Base-by-base conservation (phyloP, 2,113 vertebrate species). In the Siphamia tubifer region DNA sequence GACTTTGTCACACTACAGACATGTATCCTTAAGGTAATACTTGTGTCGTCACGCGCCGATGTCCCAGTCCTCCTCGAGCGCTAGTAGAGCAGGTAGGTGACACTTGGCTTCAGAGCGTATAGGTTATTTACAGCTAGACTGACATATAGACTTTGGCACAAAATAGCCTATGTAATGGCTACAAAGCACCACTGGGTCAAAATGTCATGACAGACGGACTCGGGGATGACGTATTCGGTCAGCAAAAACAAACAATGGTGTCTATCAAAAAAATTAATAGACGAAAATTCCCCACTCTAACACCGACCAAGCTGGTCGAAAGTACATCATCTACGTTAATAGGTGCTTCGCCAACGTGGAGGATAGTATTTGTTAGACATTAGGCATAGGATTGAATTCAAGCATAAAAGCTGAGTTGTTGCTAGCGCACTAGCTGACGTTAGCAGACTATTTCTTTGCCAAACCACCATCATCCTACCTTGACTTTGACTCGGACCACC, bases 401-500 rank as follows among this genome's bases (percentile, higher is more conserved):
- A 57, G 49, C 42, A 53, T 28, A 15, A 23, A 17, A 17, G 36
- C 32, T 15, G 35, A 8, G 10, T 0, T 17, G 27, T 19, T 28
- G 38, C 15, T 40, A 70, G 21, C 51, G 48, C 39, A 32, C 55
- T 35, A 45, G 56, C 60, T 23, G 44, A 55, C 62, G 27, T 20
- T 67, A 25, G 6, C 23, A 23, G 35, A 25, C 16, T 35, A 3
- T n/a, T 19, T 21, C 8, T 25, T 11, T 2, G 2, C 9, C 2
- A 32, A 20, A 12, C 12, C 4, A 2, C 0, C 1, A 15, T 8
- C 53, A 12, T 57, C 88, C 80, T 89, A 94, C 93, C 93, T 92
- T 93, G 63, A 94, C 93, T 91, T 88, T 90, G 74, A 94, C 93
- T 9, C 93, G 93, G 27, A 94, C 93, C 36, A 94, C 93, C 79